These are phyloP conservation scores for Drosophila persimilis DNA, from an alignment of 1,140 invertebrate genomes.

Conservation along the genomic window DNA sequence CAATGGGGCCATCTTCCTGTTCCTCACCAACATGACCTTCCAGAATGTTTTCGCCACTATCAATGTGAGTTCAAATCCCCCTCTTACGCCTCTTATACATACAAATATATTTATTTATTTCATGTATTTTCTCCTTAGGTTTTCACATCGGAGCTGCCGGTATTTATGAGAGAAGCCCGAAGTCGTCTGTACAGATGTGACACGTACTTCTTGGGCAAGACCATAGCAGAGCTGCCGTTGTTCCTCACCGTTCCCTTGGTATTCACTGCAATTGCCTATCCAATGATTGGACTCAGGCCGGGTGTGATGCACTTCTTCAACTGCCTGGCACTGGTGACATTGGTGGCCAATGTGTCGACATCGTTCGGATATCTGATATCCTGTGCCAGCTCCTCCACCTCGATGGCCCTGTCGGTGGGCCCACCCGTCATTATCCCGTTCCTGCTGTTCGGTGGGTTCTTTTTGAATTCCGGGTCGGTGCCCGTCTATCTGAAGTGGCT, in stretches of 20 bases:
- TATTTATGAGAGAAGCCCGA: conserved; percentile 95
- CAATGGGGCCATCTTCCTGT: conserved; percentile 96
- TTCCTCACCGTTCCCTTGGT: conserved; percentile 92
- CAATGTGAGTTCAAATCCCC: conserved; percentile 86
- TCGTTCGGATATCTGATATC: conserved; percentile 98
- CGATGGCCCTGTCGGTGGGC: conserved; percentile 94
- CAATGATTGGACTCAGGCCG: conserved; percentile 92
- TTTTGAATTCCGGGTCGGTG: conserved; percentile 95
- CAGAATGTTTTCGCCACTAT: conserved; percentile 95
- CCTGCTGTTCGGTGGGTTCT: conserved; percentile 97
- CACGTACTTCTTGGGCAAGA: conserved; percentile 96
- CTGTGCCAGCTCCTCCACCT: conserved; percentile 90
- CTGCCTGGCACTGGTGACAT: conserved; percentile 88
- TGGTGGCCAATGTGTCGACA: conserved; percentile 95
- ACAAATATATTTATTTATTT: background rate
- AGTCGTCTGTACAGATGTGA: conserved; percentile 97
- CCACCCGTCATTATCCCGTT: conserved; percentile 96
- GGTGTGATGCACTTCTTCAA: conserved; percentile 89
- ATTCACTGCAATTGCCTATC: conserved; percentile 94
- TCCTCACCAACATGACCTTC: conserved; percentile 96
- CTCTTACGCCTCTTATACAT: no score
- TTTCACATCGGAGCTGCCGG: conserved; percentile 95
- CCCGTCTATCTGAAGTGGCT: conserved; percentile 95
- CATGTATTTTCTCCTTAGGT: conserved; percentile 85
- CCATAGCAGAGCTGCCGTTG: conserved; percentile 92